These are phyloP conservation scores for Holothuria leucospilota DNA, from an alignment of 53 echinoderm and acorn worm species.

Conservation along the genomic window DNA sequence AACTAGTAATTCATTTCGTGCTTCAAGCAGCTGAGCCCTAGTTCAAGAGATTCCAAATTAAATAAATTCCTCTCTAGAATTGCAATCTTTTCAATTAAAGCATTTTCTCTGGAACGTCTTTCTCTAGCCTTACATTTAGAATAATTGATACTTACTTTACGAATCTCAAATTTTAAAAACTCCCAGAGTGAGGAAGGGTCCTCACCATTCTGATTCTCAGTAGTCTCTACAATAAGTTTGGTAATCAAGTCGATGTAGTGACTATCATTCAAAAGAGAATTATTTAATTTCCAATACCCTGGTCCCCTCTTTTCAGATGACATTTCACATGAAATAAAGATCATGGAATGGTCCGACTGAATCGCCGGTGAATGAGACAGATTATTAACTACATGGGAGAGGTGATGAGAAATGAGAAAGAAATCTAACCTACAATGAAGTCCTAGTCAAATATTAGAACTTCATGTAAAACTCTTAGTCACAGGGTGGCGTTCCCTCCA, in stretches of 20 bases:
- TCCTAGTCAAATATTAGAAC: not conserved
- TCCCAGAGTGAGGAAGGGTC: slow-evolving; percentile 3
- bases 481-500: slow-evolving; percentile 27
- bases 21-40: too few relatives aligned
- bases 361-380: not conserved
- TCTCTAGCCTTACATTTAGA: not conserved
- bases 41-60: not conserved
- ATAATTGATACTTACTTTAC: not conserved
- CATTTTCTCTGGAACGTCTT: not conserved
- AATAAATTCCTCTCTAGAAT: not conserved
- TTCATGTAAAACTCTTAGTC: not conserved
- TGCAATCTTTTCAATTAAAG: not conserved
- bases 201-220: too few relatives aligned
- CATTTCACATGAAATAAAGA: not conserved
- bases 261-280: slow-evolving; percentile 10
- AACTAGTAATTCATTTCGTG: too few relatives aligned
- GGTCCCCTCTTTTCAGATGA: slow-evolving; percentile 9
- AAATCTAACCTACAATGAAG: slow-evolving; percentile 29
- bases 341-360: slow-evolving; percentile 30
- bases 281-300: slow-evolving; percentile 44
- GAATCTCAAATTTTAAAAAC: not conserved
- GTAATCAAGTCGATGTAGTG: not conserved
- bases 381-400: not conserved
- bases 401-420: slow-evolving; percentile 8
- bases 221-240: too few relatives aligned